These are phyloP conservation scores for Malurus cyaneus DNA, from an alignment of 2,113 vertebrate genomes.

Conservation along the genomic window DNA sequence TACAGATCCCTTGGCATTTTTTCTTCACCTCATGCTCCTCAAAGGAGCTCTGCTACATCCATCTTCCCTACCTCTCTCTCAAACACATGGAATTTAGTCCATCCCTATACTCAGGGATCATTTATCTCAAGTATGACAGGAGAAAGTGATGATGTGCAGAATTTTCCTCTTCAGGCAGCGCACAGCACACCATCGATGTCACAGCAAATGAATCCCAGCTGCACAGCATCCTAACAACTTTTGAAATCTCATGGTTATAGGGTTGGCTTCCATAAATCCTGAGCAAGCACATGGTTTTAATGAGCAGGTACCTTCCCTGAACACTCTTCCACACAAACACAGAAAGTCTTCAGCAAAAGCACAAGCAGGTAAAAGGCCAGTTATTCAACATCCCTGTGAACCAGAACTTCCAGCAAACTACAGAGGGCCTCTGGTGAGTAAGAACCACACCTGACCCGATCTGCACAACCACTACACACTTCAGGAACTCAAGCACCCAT, in stretches of 20 bases:
- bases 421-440: background rate
- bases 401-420: background rate
- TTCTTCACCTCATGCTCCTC: background rate
- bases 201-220: slow-evolving; percentile 1
- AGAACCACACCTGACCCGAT: background rate
- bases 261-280: background rate
- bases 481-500: background rate
- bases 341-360: background rate
- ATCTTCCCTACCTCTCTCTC: background rate
- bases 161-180: background rate
- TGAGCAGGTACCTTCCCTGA: background rate
- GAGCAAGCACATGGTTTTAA: background rate
- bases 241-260: background rate
- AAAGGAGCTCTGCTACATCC: background rate
- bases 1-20: background rate
- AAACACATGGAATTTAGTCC: rapidly evolving
- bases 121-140: background rate
- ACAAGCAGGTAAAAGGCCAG: background rate
- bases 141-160: background rate
- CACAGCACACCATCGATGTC: background rate
- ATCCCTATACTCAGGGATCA: background rate
- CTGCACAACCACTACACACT: background rate
- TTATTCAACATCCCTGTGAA: background rate
- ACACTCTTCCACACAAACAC: background rate
- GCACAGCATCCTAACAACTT: background rate